Percentiles rank a stretch among this genome's conserved stretches.
phyloP scores from a whole-genome alignment of 2,797 vertebrate species.

The Eidolon dupreanum region DNA sequence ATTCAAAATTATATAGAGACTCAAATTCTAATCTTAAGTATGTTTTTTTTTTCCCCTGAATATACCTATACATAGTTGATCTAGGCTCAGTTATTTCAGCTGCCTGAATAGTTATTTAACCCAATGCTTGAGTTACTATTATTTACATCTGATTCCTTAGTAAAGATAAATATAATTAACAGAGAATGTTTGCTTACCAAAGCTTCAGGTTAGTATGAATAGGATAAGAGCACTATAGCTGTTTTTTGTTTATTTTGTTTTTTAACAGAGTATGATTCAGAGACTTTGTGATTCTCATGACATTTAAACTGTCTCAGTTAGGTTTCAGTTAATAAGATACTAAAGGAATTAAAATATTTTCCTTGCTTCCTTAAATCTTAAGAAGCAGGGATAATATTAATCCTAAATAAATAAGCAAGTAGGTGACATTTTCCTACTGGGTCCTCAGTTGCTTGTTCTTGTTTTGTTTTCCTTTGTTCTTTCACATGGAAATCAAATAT shows the following conservation, averaged over 20 bases:
- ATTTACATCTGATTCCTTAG: background rate
- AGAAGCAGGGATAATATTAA: constrained; percentile 8
- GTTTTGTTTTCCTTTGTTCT: constrained; percentile 48
- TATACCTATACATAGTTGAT: background rate
- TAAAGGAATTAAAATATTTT: constrained; percentile 16
- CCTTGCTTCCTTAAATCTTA: background rate
- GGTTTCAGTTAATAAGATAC: background rate
- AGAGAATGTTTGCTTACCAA: background rate
- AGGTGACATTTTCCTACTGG: constrained; percentile 11
- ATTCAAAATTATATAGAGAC: constrained; percentile 61
- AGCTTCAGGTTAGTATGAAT: background rate
- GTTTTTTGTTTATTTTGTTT: background rate
- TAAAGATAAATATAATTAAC: background rate
- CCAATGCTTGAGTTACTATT: background rate
- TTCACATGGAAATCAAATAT: constrained; percentile 49
- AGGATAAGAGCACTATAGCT: background rate
- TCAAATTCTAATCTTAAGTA: constrained; percentile 49
- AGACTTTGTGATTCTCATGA: background rate
- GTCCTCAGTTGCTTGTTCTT: constrained; percentile 22
- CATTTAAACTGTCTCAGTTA: background rate
- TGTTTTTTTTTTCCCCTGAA: background rate
- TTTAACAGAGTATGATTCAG: constrained; percentile 15
- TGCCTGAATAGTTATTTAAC: constrained; percentile 21
- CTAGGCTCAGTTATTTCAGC: constrained; percentile 19
- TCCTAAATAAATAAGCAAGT: constrained; percentile 42